These are phyloP conservation scores for Hyla sarda DNA, from an alignment of 2,113 vertebrate species.

Conservation along the genomic window DNA sequence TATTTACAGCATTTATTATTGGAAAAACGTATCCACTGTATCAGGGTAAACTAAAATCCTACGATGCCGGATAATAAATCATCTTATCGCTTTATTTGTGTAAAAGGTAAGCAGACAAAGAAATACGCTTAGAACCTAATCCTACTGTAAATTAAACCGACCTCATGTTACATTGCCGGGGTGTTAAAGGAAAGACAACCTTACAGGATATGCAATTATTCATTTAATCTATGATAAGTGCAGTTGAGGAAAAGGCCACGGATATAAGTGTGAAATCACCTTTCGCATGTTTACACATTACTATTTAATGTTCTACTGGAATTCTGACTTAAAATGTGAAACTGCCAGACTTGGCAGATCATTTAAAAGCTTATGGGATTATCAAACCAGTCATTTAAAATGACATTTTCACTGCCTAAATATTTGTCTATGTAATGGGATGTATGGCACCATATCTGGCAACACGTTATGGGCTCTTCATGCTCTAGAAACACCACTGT, in stretches of 20 bases:
- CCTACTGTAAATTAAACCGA: conserved; percentile 30
- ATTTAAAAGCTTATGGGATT: conserved; percentile 82
- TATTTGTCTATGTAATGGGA: conserved; percentile 82
- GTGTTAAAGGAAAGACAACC: conserved; percentile 41
- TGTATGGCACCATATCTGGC: conserved; percentile 75
- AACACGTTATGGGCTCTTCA: conserved; percentile 76
- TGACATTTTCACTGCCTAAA: conserved; percentile 81
- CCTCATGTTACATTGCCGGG: conserved; percentile 27
- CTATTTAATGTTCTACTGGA: conserved; percentile 68
- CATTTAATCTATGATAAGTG: conserved; percentile 51
- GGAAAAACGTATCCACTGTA: background rate
- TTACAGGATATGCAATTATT: conserved; percentile 52
- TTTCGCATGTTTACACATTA: conserved; percentile 66
- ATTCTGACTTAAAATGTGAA: conserved; percentile 69
- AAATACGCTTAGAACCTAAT: background rate
- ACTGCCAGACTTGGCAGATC: conserved; percentile 76
- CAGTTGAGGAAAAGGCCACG: conserved; percentile 36
- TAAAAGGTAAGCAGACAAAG: background rate
- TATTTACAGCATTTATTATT: background rate
- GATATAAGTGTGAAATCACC: conserved; percentile 46
- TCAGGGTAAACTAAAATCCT: background rate
- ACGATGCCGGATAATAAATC: background rate
- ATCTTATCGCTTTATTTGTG: conserved; percentile 7
- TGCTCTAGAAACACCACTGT: conserved; percentile 75
- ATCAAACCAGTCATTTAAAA: conserved; percentile 78